Evolutionary conservation across 2,797 vertebrate species (phyloP), one percentile per base, ranked within the genome.

Genomic region (Meriones psammophilus): DNA sequence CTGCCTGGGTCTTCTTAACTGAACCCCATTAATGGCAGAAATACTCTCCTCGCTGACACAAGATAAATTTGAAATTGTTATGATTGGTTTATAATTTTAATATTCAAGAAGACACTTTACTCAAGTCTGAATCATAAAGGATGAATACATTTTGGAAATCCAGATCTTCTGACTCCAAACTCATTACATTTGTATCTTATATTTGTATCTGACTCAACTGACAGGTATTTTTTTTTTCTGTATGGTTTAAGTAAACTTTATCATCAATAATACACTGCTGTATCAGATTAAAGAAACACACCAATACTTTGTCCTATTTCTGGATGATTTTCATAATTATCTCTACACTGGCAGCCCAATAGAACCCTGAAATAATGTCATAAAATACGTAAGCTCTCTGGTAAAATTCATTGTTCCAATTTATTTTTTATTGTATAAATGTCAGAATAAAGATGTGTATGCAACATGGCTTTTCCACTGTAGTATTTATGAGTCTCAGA

Each of bases 391-490:
- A 90, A 88, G 66, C 15, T 78, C 42, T 76, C 26, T 64, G 6
- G 62, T 50, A 92, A 73, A 91, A 69, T 77, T 50, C 88, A 89
- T 91, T 33, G 3, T 86, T 95, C 91, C 60, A 14, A 42, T 76
- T 86, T 66, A n/a, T 78, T 91, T 90, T 94, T 84, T 88, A 18
- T 46, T 95, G 14, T 85, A 89, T 77, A 80, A 93, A 93, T 81
- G 30, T 94, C 78, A 94, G 50, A 87, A 39, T 88, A 92, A 94
- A 94, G 30, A 94, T 39, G 94, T 68, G 28, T 28, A 58, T 87
- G 30, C 56, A 24, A 56, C 83, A 71, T 81, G 66, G 77, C 84
- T 94, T 94, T 95, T 94, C 81, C 92, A 96, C 86, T 85, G 62
- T 83, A 94, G 5, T 39, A 26, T 83, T 95, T 93, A 74, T 95